Base-by-base conservation (phyloP, 2,113 vertebrate genomes). In the Boleophthalmus pectinirostris region DNA sequence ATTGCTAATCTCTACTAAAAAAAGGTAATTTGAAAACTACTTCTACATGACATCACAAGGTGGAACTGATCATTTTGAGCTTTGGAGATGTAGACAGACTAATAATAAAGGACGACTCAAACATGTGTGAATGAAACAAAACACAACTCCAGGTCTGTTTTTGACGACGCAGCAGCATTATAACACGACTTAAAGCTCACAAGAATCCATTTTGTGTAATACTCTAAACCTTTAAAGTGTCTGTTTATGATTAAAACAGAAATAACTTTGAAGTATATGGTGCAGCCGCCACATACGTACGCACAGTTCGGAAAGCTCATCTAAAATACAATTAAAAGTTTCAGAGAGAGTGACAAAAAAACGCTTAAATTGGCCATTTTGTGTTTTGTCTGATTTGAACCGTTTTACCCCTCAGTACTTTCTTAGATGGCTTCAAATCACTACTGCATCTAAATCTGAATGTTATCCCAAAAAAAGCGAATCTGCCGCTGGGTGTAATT, bases 291-390 rank as follows among this genome's bases (percentile, higher is more conserved):
- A 21, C 8, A 10, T 10, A 29, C 29, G 4, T 29, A 4, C 29
- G 29, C 29, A 29, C 29, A 20, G n/a, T 21, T 20, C n/a, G 29
- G 4, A 21, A 25, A 29, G 14, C 15, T 29, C 29, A 60, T 25
- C 57, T 33, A 18, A 33, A 33, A 61, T 8, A 33, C 25, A 61
- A 61, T 61, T 61, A 33, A 61, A 61, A 61, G 58, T 60, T 60
- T 60, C 12, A 13, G 13, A 11, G n/a, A 18, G n/a, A 56, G n/a
- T 5, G 15, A 23, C 29, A 25, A 61, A 5, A 9, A 14, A 2
- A 18, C 25, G 0, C 16, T 18, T 61, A 3, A 56, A n/a, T 21
- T 25, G 24, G 1, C 18, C 24, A 8, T 60, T 60, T 60, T 33
- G 14, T 16, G 24, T 16, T 60, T 60, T 29, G 5, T 13, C 25